These are phyloP conservation scores for Drosophila pseudotakahashii DNA, from an alignment of 2,888 invertebrate species.

Conservation along the genomic window DNA sequence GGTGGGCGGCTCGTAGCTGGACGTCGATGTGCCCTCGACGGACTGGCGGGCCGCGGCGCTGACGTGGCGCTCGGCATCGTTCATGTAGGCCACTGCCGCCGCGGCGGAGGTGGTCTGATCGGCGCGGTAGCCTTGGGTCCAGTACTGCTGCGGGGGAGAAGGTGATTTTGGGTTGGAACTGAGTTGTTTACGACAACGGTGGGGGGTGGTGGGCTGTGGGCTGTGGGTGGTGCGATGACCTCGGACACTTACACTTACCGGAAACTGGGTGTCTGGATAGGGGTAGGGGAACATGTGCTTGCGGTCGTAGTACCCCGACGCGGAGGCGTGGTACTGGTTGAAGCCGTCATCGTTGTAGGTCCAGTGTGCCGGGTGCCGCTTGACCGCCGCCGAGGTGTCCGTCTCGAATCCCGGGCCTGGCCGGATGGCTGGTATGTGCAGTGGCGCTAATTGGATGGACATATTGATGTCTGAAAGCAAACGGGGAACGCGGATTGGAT, in stretches of 20 bases:
- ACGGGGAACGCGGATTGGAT: neutral
- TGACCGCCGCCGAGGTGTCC: slow-evolving; percentile 84
- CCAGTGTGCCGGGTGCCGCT: slow-evolving; percentile 84
- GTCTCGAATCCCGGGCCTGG: slow-evolving; percentile 86
- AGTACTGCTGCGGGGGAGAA: slow-evolving; percentile 75
- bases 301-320: slow-evolving; percentile 84
- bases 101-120: slow-evolving; percentile 83
- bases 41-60: slow-evolving; percentile 84
- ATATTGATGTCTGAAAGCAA: slow-evolving; percentile 84
- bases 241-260: slow-evolving; percentile 77
- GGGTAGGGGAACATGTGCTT: slow-evolving; percentile 84
- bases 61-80: slow-evolving; percentile 83
- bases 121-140: slow-evolving; percentile 82
- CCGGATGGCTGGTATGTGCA: slow-evolving; percentile 96
- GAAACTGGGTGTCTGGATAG: slow-evolving; percentile 84
- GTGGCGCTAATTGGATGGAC: slow-evolving; percentile 87
- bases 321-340: slow-evolving; percentile 81
- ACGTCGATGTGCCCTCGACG: slow-evolving; percentile 84
- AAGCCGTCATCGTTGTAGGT: slow-evolving; percentile 84
- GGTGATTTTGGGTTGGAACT: slow-evolving; percentile 46
- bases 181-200: slow-evolving; percentile 55
- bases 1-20: slow-evolving; percentile 84
- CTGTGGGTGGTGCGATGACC: too few species aligned
- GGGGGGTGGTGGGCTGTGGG: neutral
- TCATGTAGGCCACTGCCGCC: slow-evolving; percentile 82